Evolutionary conservation across 2,888 invertebrate species (phyloP).

Genomic region (Thalpophila matura): DNA sequence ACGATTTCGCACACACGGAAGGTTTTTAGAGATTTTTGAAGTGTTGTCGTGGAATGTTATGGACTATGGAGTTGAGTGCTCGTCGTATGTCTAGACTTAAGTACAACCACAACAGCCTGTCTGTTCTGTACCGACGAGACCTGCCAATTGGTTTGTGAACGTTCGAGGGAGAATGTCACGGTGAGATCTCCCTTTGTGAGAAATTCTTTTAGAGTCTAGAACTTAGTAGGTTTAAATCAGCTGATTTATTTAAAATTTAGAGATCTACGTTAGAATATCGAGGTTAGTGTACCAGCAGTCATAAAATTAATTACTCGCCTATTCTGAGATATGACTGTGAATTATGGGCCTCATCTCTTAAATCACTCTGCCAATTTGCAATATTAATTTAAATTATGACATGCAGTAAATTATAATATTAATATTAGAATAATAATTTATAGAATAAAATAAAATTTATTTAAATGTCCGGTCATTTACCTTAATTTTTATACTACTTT

Average conservation of each 20-base stretch:
- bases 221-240: background rate
- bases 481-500: constrained; percentile 12
- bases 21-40: too few species aligned
- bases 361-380: constrained; percentile 52
- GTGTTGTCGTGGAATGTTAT: too few species aligned
- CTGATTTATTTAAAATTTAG: background rate
- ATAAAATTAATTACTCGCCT: constrained; percentile 42
- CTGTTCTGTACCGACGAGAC: too few species aligned
- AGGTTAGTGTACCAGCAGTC: constrained; percentile 32
- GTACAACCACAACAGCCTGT: too few species aligned
- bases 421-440: constrained; percentile 45
- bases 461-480: constrained; percentile 25
- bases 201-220: too few species aligned
- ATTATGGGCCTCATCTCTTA: constrained; percentile 49
- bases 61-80: too few species aligned
- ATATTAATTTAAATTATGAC: constrained; percentile 59
- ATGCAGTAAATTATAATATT: constrained; percentile 47
- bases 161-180: too few species aligned
- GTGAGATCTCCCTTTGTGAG: too few species aligned
- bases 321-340: constrained; percentile 39
- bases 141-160: too few species aligned
- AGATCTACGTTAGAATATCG: constrained; percentile 1
- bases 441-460: constrained; percentile 29
- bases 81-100: too few species aligned
- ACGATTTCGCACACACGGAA: too few species aligned